These are phyloP conservation scores for Camponotus vicinus DNA, from an alignment of 1,140 invertebrate species.

Conservation along the genomic window DNA sequence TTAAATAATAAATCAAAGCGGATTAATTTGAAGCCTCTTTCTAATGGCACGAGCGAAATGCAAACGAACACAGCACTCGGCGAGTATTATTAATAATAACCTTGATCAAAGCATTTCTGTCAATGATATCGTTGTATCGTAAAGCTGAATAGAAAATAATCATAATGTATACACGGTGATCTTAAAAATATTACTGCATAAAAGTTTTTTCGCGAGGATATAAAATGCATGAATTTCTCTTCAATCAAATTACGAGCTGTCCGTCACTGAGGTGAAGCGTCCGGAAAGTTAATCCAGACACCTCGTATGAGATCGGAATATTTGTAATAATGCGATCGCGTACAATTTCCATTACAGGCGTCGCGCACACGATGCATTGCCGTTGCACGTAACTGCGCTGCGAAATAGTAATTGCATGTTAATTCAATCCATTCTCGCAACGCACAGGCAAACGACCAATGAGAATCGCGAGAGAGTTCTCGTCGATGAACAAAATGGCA, in stretches of 20 bases:
- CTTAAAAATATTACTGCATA: background rate
- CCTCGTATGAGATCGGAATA: conserved; percentile 24
- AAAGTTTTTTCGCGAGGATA: background rate
- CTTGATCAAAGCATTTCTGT: conserved; percentile 33
- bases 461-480: conserved; percentile 11
- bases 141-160: background rate
- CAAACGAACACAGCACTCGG: conserved; percentile 9
- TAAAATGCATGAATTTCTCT: background rate
- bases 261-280: background rate
- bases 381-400: conserved; percentile 1
- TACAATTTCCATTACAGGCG: conserved; percentile 44
- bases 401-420: conserved; percentile 52
- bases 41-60: conserved; percentile 5
- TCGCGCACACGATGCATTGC: conserved; percentile 7
- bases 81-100: conserved; percentile 35
- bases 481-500: conserved; percentile 48
- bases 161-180: background rate
- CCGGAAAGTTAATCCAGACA: background rate
- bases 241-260: background rate
- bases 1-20: conserved; percentile 52
- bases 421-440: conserved; percentile 44
- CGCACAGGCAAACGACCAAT: conserved; percentile 1
- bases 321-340: conserved; percentile 37
- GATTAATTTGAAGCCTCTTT: conserved; percentile 15
- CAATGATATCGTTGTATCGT: conserved; percentile 5